Conservation (phyloP, 2,113 vertebrate genomes). For the Saccopteryx bilineata region DNA sequence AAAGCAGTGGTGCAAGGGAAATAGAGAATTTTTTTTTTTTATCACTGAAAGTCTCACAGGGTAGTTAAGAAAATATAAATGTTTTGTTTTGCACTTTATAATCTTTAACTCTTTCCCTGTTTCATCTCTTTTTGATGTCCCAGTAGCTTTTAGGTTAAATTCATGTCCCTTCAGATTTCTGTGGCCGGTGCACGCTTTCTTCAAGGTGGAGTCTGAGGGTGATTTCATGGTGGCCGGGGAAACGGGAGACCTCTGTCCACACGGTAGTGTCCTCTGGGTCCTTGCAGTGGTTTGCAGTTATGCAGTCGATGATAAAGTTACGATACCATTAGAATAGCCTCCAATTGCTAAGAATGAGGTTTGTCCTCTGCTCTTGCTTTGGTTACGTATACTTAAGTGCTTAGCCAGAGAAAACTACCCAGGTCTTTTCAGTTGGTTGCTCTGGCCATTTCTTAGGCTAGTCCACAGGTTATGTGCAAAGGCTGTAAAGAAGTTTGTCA, state of each 20-base stretch:
- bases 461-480: background rate
- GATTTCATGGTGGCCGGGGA: background rate
- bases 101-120: background rate
- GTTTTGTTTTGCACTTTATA: background rate
- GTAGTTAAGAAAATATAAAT: conserved; percentile 27
- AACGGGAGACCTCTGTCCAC: background rate
- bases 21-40: background rate
- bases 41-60: background rate
- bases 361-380: background rate
- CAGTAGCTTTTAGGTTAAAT: conserved; percentile 4
- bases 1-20: background rate
- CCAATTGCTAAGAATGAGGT: background rate
- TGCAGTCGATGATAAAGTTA: background rate
- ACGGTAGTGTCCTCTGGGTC: background rate
- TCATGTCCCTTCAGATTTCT: background rate
- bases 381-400: background rate
- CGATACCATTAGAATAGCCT: background rate
- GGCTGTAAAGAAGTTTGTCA: background rate
- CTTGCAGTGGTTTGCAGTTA: background rate
- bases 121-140: background rate
- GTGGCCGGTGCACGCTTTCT: background rate
- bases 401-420: background rate
- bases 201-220: background rate
- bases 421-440: conserved; percentile 6
- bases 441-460: background rate